Evolutionary conservation across 2,888 invertebrate species (phyloP).

Genomic region (Agrenia bidenticulata): DNA sequence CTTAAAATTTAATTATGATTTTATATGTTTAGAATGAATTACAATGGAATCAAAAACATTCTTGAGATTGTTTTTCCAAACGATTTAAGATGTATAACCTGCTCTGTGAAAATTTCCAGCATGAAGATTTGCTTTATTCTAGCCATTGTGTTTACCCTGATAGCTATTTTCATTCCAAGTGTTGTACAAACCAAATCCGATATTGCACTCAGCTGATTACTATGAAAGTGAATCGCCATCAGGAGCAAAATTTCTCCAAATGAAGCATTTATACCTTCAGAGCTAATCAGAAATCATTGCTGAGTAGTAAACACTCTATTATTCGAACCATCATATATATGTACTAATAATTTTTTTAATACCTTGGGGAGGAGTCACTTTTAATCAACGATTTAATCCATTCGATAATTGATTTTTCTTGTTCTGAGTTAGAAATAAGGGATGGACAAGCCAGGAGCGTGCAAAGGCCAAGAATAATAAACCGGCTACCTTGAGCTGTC

Average conservation of each 20-base stretch:
- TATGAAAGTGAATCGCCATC: conserved; percentile 96
- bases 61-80: not conserved
- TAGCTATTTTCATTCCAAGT: conserved; percentile 90
- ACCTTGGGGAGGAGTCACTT: conserved; percentile 77
- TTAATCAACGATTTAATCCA: conserved; percentile 93
- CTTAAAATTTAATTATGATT: conserved; percentile 55
- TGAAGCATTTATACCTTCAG: conserved; percentile 65
- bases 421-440: conserved; percentile 70
- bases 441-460: conserved; percentile 94
- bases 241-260: conserved; percentile 94
- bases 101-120: conserved; percentile 95
- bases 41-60: too few relatives aligned
- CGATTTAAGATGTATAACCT: conserved; percentile 60
- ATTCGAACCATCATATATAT: too few relatives aligned
- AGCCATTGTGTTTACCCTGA: conserved; percentile 80
- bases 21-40: not conserved
- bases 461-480: conserved; percentile 88
- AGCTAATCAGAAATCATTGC: conserved; percentile 12
- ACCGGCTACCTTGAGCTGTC: conserved; percentile 87
- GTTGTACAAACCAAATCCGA: conserved; percentile 92
- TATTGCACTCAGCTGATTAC: conserved; percentile 88
- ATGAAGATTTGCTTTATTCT: conserved; percentile 91
- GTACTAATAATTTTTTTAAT: conserved; percentile 32
- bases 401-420: conserved; percentile 83
- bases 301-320: not conserved